A percentile compares a stretch with the other conserved stretches of the same genome.
phyloP scores from a whole-genome alignment of 2,797 vertebrate genomes.

The Pseudocheirus occidentalis region DNA sequence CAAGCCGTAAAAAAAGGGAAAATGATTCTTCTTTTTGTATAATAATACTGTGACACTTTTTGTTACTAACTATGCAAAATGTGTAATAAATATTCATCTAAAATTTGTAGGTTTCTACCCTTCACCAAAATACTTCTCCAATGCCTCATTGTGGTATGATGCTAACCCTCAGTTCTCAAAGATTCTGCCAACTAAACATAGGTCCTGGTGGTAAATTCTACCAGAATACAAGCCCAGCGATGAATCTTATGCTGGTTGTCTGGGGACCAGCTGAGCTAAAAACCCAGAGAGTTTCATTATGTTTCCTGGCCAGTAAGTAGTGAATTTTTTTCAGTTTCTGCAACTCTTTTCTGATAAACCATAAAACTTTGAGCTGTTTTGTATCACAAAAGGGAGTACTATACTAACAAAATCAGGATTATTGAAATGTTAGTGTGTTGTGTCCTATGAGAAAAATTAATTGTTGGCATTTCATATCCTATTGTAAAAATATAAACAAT shows the following conservation, averaged over 20 bases:
- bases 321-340: not conserved
- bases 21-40: not conserved
- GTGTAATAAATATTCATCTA: not conserved
- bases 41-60: not conserved
- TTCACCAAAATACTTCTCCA: not conserved
- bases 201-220: not conserved
- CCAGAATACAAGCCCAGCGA: not conserved
- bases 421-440: not conserved
- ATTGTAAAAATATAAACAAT: constrained; percentile 27
- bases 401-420: not conserved
- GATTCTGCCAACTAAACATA: not conserved
- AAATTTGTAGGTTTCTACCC: constrained; percentile 2
- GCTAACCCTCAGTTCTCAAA: not conserved
- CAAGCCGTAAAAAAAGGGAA: constrained; percentile 39
- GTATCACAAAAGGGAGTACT: not conserved
- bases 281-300: not conserved
- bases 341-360: not conserved
- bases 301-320: not conserved
- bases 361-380: not conserved
- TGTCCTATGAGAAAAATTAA: not conserved
- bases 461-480: not conserved
- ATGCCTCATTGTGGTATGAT: not conserved
- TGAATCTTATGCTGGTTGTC: not conserved
- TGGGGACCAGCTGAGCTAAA: not conserved
- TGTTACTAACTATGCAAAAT: not conserved